A percentile compares a stretch with the other conserved stretches of the same genome.
phyloP scores from a whole-genome alignment of 1,140 invertebrate genomes.

The Drosophila arawakana region DNA sequence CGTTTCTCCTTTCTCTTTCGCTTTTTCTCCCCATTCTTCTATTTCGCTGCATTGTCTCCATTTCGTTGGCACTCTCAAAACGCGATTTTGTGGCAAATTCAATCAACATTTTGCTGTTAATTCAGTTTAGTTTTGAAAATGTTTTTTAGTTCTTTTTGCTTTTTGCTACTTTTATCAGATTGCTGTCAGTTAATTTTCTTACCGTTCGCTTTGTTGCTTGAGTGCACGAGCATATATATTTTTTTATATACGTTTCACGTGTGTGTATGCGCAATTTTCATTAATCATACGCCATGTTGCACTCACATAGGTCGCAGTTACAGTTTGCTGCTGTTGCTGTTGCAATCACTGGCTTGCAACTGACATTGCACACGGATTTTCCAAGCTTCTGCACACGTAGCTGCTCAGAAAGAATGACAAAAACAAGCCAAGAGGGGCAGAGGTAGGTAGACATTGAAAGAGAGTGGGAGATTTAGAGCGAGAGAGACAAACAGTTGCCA shows the following conservation, averaged over 20 bases:
- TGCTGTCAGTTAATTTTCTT: conserved; percentile 29
- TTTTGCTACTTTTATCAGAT: conserved; percentile 42
- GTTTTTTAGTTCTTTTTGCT: conserved; percentile 1
- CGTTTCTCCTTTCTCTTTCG: conserved; percentile 35
- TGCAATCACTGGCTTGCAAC: conserved; percentile 53
- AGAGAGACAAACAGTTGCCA: not conserved
- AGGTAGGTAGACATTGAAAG: conserved; percentile 2
- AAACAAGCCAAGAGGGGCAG: conserved; percentile 1
- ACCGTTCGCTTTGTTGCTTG: conserved; percentile 12
- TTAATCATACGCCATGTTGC: conserved; percentile 80
- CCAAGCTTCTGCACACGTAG: conserved; percentile 71
- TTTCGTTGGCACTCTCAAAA: conserved; percentile 28
- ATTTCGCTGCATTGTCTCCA: conserved; percentile 58
- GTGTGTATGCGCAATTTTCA: conserved; percentile 49
- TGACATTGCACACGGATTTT: conserved; percentile 78
- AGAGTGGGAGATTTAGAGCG: conserved; percentile 2
- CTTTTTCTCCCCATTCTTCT: conserved; percentile 20
- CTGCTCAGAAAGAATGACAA: conserved; percentile 24
- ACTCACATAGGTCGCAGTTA: conserved; percentile 51
- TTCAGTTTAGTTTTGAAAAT: conserved; percentile 43
- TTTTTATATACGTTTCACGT: not conserved
- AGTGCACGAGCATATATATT: conserved; percentile 13
- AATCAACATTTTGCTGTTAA: conserved; percentile 74
- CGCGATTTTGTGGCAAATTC: conserved; percentile 71
- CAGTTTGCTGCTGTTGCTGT: conserved; percentile 4